Conservation (phyloP, 2,888 invertebrate genomes). For the Mesoligia furuncula region DNA sequence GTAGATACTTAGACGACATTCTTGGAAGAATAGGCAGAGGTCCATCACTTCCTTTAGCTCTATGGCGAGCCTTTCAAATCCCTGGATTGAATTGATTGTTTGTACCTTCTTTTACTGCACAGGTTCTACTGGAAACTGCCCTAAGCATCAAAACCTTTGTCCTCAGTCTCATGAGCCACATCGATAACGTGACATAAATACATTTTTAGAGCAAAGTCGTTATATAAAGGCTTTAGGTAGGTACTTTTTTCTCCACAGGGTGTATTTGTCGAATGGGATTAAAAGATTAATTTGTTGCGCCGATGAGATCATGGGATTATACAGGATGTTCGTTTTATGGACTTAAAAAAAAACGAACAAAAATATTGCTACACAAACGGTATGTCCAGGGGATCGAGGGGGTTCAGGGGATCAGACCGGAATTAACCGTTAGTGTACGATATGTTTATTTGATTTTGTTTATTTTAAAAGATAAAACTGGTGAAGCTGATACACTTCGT, state of each 20-base stretch:
- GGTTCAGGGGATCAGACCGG: too few species aligned
- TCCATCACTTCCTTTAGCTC: neutral
- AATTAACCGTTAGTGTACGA: neutral
- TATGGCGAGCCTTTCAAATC: too few species aligned
- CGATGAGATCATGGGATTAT: slow-evolving; percentile 45
- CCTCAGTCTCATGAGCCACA: neutral
- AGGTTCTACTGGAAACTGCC: neutral
- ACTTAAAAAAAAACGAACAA: neutral
- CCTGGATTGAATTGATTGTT: neutral
- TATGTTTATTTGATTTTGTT: slow-evolving; percentile 1
- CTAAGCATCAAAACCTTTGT: neutral
- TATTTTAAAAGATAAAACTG: neutral
- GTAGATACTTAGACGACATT: neutral
- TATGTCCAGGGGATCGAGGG: neutral
- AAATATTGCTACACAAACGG: neutral
- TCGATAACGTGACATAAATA: neutral
- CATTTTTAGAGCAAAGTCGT: slow-evolving; percentile 2
- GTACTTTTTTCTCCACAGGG: neutral
- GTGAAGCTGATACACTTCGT: neutral
- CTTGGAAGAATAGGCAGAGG: neutral
- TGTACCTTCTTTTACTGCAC: too few species aligned
- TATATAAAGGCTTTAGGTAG: neutral
- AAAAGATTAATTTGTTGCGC: slow-evolving; percentile 53
- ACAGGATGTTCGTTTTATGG: slow-evolving; percentile 31
- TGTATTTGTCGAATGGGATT: slow-evolving; percentile 46